phyloP scores from a whole-genome alignment of 2,888 invertebrate genomes.

The Caenorhabditis uteleia region DNA sequence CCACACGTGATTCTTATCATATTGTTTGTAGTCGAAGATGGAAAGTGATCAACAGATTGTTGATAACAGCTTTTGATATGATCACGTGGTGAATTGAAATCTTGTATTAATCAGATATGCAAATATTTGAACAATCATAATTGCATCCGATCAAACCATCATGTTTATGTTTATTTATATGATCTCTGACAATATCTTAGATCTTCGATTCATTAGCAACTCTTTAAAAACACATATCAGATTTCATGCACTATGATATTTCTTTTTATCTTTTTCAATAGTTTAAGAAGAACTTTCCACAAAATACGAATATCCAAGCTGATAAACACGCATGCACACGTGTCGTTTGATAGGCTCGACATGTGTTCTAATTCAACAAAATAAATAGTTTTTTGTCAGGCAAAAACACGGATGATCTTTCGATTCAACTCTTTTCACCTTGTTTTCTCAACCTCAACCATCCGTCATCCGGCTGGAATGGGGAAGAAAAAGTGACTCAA shows the following conservation, averaged over 20 bases:
- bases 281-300: too few relatives aligned
- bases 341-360: conserved; percentile 15
- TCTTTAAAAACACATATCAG: background rate
- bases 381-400: conserved; percentile 11
- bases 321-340: conserved; percentile 25
- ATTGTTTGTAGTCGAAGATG: background rate
- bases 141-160: too few relatives aligned
- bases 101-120: conserved; percentile 1
- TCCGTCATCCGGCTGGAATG: too few relatives aligned
- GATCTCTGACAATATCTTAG: too few relatives aligned
- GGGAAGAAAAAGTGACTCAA: background rate
- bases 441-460: too few relatives aligned
- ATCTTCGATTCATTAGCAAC: too few relatives aligned
- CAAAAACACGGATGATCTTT: conserved; percentile 9
- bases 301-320: too few relatives aligned
- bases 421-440: background rate
- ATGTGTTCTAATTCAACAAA: conserved; percentile 16
- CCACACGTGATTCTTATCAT: background rate
- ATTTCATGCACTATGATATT: too few relatives aligned
- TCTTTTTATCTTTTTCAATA: too few relatives aligned
- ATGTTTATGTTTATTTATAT: too few relatives aligned
- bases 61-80: background rate
- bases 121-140: too few relatives aligned
- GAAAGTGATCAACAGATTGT: background rate
- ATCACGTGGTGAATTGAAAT: background rate